These are phyloP conservation scores for Mythimna lalbum DNA, from an alignment of 2,888 invertebrate genomes.

Conservation along the genomic window DNA sequence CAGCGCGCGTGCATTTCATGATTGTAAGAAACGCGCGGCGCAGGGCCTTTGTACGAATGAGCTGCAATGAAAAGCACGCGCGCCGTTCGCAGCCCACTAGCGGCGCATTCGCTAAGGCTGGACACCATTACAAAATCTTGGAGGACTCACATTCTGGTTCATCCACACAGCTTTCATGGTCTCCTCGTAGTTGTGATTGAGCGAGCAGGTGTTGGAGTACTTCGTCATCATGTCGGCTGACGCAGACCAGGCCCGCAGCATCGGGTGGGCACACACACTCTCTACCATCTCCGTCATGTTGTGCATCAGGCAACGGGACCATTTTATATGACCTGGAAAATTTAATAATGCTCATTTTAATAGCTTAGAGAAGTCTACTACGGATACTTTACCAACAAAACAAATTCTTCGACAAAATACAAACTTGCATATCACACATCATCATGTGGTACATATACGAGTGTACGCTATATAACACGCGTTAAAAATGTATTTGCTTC, in stretches of 20 bases:
- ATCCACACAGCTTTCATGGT: slow-evolving; percentile 96
- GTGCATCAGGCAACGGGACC: slow-evolving; percentile 95
- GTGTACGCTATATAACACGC: too few species aligned
- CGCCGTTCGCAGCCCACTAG: too few species aligned
- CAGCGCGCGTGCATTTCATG: too few species aligned
- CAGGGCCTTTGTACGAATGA: too few species aligned
- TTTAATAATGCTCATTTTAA: not conserved
- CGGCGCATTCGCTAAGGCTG: too few species aligned
- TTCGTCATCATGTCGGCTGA: slow-evolving; percentile 94
- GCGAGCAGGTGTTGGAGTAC: slow-evolving; percentile 93
- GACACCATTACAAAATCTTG: not conserved
- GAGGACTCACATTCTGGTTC: slow-evolving; percentile 93
- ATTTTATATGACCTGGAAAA: slow-evolving; percentile 93
- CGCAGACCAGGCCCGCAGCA: slow-evolving; percentile 93
- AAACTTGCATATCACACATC: too few species aligned
- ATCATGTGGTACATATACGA: too few species aligned
- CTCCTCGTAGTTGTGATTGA: slow-evolving; percentile 94
- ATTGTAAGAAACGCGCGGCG: too few species aligned
- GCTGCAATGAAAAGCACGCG: too few species aligned
- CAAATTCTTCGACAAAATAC: too few species aligned
- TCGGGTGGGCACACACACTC: slow-evolving; percentile 94
- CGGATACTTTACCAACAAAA: too few species aligned
- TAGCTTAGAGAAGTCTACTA: not conserved
- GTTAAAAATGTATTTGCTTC: too few species aligned
- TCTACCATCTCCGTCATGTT: slow-evolving; percentile 96